A percentile compares a stretch with the other conserved stretches of the same genome.
Conservation (phyloP, 2,888 invertebrate species). For the Hirtodrosophila histrioides region DNA sequence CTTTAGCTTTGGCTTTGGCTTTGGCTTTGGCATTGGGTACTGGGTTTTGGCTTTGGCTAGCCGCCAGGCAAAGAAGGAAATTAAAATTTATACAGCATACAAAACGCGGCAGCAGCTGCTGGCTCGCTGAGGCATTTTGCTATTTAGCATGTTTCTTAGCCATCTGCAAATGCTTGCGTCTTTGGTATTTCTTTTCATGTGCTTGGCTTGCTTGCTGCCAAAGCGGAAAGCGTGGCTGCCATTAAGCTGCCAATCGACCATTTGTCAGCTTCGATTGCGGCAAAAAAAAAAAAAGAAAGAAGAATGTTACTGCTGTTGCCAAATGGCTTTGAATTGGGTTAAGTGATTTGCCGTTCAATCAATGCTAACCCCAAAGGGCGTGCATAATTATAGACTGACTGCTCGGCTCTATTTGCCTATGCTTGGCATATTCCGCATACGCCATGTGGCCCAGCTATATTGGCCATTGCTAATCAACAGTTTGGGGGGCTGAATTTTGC, state of each 20-base stretch:
- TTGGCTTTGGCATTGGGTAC: constrained; percentile 3
- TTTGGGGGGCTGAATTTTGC: constrained; percentile 48
- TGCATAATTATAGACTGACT: constrained; percentile 56
- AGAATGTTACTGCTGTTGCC: constrained; percentile 48
- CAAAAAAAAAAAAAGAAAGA: too few relatives aligned
- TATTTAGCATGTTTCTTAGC: constrained; percentile 67
- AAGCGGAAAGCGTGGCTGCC: constrained; percentile 69
- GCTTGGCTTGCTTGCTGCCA: constrained; percentile 40
- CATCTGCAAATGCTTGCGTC: constrained; percentile 21
- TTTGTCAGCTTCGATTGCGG: constrained; percentile 70
- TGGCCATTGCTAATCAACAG: constrained; percentile 60
- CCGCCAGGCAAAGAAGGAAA: constrained; percentile 67
- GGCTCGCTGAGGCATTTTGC: constrained; percentile 49
- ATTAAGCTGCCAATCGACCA: constrained; percentile 77
- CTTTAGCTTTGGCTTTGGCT: constrained; percentile 19
- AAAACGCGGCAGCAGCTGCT: constrained; percentile 57
- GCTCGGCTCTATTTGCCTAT: constrained; percentile 51
- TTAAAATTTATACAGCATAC: constrained; percentile 72
- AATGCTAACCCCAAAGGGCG: constrained; percentile 39
- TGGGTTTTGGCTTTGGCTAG: constrained; percentile 23
- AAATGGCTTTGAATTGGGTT: constrained; percentile 70
- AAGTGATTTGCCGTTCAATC: constrained; percentile 76
- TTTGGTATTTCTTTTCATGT: constrained; percentile 15
- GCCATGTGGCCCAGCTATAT: constrained; percentile 31
- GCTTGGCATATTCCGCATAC: constrained; percentile 53